Base-by-base conservation (phyloP, 2,888 invertebrate genomes). In the Brenthis ino region DNA sequence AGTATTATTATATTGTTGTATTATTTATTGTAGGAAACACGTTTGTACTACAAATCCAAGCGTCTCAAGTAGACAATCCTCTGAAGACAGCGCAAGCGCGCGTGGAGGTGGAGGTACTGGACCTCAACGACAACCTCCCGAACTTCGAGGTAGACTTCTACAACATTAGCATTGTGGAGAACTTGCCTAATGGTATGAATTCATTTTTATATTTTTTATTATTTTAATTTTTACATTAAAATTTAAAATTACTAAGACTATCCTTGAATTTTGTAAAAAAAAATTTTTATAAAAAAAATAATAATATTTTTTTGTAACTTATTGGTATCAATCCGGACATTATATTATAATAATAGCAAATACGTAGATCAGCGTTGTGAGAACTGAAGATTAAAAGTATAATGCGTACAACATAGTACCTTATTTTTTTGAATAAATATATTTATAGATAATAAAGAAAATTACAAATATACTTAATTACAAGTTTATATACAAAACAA, bases 121-220 rank as follows among this genome's bases (percentile, higher is more conserved):
- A 97, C 79, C 85, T 97, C 12, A 97, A 98, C 79, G 97, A 98
- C 82, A 97, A 98, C 84, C 88, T 96, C 28, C 97, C 97, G 0
- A 96, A 97, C 77, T 98, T 98, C 76, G 97, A 98, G 82, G 97
- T 97, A 0, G 97, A 97, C 78, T 95, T 96, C 78, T 98, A 98
- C 82, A 98, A 98, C 78, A 97, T 98, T 74, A 98, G 97, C 75
- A 98, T 98, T 73, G 97, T 98, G 56, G 98, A 98, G 83, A 98
- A 98, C 84, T 90, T 98, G 43, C 98, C 98, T 0, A 97, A 96
- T 77, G 97, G 97, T 95, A 77, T 57, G 2, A 13, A 8, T 16
- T 37, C n/a, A 16, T 6, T 43, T 16, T 3, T 28, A 4, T 28
- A 2, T 24, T 20, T 24, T 24, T 24, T 24, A 24, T 24, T 24